Evolutionary conservation across 2,113 vertebrate species (phyloP).

Genomic region (Aegotheles bennettii): DNA sequence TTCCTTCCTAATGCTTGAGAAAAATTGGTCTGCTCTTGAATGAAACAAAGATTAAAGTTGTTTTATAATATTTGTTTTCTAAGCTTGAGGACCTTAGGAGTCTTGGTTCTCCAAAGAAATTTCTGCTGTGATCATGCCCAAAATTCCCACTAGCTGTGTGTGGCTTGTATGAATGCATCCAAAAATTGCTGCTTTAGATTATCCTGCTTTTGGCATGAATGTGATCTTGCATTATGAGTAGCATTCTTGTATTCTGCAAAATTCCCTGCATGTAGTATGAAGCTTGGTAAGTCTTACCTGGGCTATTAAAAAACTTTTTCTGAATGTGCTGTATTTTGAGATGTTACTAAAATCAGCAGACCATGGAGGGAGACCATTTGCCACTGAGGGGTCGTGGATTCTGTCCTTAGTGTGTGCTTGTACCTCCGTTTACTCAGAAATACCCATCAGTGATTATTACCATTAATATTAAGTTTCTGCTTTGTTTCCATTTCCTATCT

Average conservation of each 20-base stretch:
- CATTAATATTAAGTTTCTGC: neutral
- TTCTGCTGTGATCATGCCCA: neutral
- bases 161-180: neutral
- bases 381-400: rapidly evolving
- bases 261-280: neutral
- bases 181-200: neutral
- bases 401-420: neutral
- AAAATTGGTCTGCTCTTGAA: neutral
- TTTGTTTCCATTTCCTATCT: neutral
- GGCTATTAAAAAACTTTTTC: neutral
- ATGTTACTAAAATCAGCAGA: neutral
- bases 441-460: neutral
- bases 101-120: neutral
- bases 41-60: neutral
- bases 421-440: neutral
- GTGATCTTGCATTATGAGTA: neutral
- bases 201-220: neutral
- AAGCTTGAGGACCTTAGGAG: neutral
- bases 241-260: neutral
- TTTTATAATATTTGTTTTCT: neutral
- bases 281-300: neutral
- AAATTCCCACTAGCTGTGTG: neutral
- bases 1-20: neutral
- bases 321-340: neutral
- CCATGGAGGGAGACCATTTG: neutral